Evolutionary conservation across 2,888 invertebrate species (phyloP).

Genomic region (Drosophila testacea): DNA sequence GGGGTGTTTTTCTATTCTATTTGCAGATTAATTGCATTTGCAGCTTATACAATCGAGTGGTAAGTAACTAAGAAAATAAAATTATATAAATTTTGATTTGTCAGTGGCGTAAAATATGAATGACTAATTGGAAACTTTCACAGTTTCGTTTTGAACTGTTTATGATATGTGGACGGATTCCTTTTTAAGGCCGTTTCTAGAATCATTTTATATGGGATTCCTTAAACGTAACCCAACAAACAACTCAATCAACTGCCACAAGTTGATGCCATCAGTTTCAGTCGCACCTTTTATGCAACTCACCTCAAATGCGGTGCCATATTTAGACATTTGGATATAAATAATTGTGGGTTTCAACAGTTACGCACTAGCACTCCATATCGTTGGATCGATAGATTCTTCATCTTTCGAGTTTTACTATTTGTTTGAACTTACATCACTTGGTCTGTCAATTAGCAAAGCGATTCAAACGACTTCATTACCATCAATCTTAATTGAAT

Average conservation of each 20-base stretch:
- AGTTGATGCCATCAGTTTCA: slow-evolving; percentile 32
- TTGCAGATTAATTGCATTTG: slow-evolving; percentile 63
- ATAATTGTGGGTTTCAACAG: slow-evolving; percentile 8
- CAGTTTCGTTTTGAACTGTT: slow-evolving; percentile 9
- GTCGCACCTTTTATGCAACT: slow-evolving; percentile 52
- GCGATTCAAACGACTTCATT: slow-evolving; percentile 70
- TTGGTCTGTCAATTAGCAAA: slow-evolving; percentile 66
- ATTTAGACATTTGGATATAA: slow-evolving; percentile 30
- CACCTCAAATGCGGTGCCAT: slow-evolving; percentile 49
- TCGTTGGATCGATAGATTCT: slow-evolving; percentile 8
- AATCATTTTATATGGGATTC: slow-evolving; percentile 7
- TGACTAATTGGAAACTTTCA: slow-evolving; percentile 20
- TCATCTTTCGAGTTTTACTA: slow-evolving; percentile 5
- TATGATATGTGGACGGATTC: not conserved
- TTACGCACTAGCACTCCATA: slow-evolving; percentile 4
- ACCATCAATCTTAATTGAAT: slow-evolving; percentile 79
- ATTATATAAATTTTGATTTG: slow-evolving; percentile 1
- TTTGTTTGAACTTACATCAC: slow-evolving; percentile 52
- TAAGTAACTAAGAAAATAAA: slow-evolving; percentile 32
- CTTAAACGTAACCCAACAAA: slow-evolving; percentile 22
- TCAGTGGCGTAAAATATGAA: slow-evolving; percentile 3
- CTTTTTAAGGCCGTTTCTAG: slow-evolving; percentile 22
- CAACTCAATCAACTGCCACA: slow-evolving; percentile 46
- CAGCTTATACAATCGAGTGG: slow-evolving; percentile 46
- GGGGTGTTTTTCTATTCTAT: slow-evolving; percentile 12